A percentile compares a stretch with the other conserved stretches of the same genome.
phyloP scores from a whole-genome alignment of 2,888 invertebrate genomes.

The Oasisia sp. region DNA sequence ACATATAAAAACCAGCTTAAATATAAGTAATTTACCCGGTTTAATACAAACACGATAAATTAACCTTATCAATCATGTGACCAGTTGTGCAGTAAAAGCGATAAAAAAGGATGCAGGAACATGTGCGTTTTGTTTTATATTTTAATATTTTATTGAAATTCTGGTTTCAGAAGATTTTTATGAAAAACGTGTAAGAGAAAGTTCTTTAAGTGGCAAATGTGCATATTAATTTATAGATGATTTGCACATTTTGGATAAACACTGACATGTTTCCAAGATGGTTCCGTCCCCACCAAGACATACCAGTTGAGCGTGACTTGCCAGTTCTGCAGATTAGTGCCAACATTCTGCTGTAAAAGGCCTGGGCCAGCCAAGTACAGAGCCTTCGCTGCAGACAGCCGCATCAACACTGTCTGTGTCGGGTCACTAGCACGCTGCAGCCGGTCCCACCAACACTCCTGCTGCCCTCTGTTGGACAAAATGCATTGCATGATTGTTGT shows the following conservation, averaged over 20 bases:
- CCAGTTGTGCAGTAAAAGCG: no score
- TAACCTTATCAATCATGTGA: no score
- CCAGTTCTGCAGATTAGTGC: neutral
- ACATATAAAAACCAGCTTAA: no score
- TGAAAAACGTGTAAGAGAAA: no score
- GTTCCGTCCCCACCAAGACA: neutral
- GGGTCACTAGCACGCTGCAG: neutral
- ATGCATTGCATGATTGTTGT: neutral
- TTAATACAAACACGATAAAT: no score
- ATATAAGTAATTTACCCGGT: no score
- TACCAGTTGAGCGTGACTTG: neutral
- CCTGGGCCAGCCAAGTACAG: neutral
- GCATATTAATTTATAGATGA: no score
- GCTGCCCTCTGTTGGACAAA: neutral
- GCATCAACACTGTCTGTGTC: constrained; percentile 9
- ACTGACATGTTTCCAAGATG: neutral
- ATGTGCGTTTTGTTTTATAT: no score
- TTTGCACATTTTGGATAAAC: neutral
- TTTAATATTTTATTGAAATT: no score
- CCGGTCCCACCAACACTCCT: neutral
- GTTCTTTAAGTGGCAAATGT: no score
- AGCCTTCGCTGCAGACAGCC: neutral
- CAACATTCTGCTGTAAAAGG: neutral
- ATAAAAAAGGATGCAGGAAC: no score
- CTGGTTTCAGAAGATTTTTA: no score